Percentiles rank a stretch among this genome's conserved stretches.
Conservation (phyloP, 2,888 invertebrate species). For the Pollenia griseotomentosa region DNA sequence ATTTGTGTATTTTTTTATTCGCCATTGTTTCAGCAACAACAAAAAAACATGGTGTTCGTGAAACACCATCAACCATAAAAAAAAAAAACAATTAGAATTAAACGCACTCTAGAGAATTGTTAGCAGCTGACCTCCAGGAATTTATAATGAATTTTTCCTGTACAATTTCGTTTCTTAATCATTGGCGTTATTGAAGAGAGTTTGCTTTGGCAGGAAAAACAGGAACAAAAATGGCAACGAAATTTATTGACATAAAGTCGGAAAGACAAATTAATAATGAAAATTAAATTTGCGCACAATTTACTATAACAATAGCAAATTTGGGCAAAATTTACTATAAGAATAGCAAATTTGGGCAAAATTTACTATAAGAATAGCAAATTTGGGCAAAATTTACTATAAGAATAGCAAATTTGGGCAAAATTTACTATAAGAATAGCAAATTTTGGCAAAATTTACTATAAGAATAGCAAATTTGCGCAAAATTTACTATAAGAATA, state of each 20-base stretch:
- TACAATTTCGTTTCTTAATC: constrained; percentile 37
- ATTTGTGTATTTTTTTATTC: background rate
- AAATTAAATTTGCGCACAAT: background rate
- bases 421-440: too few species aligned
- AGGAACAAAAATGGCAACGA: background rate
- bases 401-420: too few species aligned
- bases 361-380: too few species aligned
- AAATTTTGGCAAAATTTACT: too few species aligned
- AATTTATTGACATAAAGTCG: background rate
- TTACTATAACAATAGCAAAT: too few species aligned
- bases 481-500: too few species aligned
- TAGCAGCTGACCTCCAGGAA: constrained; percentile 64
- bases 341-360: too few species aligned
- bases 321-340: too few species aligned
- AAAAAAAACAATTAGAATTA: constrained; percentile 68
- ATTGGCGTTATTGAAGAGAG: constrained; percentile 10
- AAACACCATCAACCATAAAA: constrained; percentile 35
- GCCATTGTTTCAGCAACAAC: constrained; percentile 39
- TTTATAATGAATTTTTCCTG: constrained; percentile 57
- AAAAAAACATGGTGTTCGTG: constrained; percentile 25
- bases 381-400: too few species aligned
- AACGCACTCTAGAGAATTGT: constrained; percentile 70
- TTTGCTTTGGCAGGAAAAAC: background rate
- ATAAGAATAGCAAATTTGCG: too few species aligned
- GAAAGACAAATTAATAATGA: background rate